A percentile compares a stretch with the other conserved stretches of the same genome.
Evolutionary conservation across 2,888 invertebrate species (phyloP).

Genomic region (Eupithecia vulgata): DNA sequence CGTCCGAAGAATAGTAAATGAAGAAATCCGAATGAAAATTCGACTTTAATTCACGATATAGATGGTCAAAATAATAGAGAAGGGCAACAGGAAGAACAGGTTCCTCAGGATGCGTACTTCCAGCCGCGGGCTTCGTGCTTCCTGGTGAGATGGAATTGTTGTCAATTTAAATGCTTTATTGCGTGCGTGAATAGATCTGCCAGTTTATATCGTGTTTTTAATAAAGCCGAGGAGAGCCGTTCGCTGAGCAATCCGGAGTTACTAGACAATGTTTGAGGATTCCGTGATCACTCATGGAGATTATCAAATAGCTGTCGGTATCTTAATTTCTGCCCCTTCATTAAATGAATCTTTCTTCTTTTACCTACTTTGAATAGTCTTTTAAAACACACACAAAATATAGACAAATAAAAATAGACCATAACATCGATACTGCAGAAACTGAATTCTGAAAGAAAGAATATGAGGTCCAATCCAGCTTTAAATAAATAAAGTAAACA

Average conservation of each 20-base stretch:
- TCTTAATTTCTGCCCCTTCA: not conserved
- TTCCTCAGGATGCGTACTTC: conserved; percentile 30
- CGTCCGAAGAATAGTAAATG: not conserved
- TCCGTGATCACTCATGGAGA: not conserved
- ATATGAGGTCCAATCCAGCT: not conserved
- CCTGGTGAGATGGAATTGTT: conserved; percentile 12
- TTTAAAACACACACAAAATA: not conserved
- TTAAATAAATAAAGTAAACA: not conserved
- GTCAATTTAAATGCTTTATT: conserved; percentile 15
- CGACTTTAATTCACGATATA: not conserved
- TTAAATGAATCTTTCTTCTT: not conserved
- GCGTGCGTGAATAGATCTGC: not conserved
- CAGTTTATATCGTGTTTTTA: not conserved
- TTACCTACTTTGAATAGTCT: not conserved
- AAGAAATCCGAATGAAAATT: not conserved
- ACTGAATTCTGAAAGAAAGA: not conserved
- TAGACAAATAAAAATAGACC: not conserved
- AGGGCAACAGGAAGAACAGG: conserved; percentile 20
- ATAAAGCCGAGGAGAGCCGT: not conserved
- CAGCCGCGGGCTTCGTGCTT: conserved; percentile 19
- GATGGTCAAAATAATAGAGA: not conserved
- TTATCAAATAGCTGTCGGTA: not conserved
- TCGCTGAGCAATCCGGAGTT: not conserved
- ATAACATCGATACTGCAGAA: not conserved
- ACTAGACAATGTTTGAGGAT: not conserved